A percentile compares a stretch with the other conserved stretches of the same genome.
phyloP scores from a whole-genome alignment of 2,113 vertebrate genomes.

The Nicator chloris region DNA sequence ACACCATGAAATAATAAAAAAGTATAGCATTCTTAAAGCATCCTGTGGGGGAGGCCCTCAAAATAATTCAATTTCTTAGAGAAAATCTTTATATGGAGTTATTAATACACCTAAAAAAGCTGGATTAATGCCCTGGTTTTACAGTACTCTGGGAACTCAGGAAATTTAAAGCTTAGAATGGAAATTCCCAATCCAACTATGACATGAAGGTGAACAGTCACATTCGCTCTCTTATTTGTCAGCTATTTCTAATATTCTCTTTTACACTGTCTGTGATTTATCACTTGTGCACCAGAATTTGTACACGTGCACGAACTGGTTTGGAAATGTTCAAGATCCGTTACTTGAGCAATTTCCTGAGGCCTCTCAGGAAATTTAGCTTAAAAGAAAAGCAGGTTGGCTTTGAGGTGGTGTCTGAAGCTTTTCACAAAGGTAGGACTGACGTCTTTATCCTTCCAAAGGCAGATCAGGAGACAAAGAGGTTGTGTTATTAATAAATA shows the following conservation, averaged over 20 bases:
- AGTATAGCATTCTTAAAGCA: neutral
- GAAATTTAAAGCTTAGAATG: neutral
- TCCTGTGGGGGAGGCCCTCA: neutral
- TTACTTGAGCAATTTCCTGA: neutral
- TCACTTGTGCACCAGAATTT: neutral
- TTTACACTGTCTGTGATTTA: neutral
- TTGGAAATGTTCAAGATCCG: neutral
- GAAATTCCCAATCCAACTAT: neutral
- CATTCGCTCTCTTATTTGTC: neutral
- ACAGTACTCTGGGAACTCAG: neutral
- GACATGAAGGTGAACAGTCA: neutral
- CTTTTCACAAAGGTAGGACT: neutral
- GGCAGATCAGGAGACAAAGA: neutral
- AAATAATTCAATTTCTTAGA: neutral
- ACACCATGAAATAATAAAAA: neutral
- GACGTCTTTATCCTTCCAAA: neutral
- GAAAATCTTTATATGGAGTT: neutral
- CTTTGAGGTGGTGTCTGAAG: neutral
- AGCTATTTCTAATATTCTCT: neutral
- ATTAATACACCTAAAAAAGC: neutral
- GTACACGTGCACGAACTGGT: neutral
- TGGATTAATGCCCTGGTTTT: neutral
- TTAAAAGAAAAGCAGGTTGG: neutral
- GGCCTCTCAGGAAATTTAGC: neutral
- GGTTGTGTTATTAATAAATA: neutral